Evolutionary conservation across 2,888 invertebrate species (phyloP).

Genomic region (Sympetrum striolatum): DNA sequence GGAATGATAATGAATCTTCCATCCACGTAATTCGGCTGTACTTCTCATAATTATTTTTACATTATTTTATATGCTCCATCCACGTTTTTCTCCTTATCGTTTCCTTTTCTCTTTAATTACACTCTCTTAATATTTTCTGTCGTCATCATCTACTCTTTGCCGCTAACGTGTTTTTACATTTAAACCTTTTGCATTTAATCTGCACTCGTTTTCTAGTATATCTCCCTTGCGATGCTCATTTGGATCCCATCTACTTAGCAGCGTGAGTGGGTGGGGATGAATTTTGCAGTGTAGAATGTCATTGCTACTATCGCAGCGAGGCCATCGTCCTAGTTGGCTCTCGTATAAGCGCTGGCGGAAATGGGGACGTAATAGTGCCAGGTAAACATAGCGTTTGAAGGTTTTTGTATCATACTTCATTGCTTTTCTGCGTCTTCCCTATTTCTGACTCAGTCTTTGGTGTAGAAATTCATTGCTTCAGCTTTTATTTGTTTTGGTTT

Average conservation of each 20-base stretch:
- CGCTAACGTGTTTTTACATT: not conserved
- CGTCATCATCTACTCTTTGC: not conserved
- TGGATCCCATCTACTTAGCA: not conserved
- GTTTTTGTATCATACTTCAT: not conserved
- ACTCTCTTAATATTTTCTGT: not conserved
- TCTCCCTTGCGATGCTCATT: not conserved
- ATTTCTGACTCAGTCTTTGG: not conserved
- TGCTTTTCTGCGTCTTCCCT: not conserved
- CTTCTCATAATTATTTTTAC: not conserved
- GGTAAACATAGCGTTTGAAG: constrained; percentile 5
- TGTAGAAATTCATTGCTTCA: not conserved
- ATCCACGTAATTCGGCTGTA: not conserved
- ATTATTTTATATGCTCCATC: not conserved
- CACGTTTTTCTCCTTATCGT: not conserved
- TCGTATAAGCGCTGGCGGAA: not conserved
- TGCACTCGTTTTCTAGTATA: not conserved
- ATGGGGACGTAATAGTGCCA: constrained; percentile 8
- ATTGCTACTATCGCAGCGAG: not conserved
- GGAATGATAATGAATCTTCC: not conserved
- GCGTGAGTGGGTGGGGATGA: not conserved
- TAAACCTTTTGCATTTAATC: not conserved
- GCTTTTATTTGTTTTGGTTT: not conserved
- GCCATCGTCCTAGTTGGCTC: constrained; percentile 31
- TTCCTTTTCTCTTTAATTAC: not conserved
- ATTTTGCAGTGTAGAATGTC: constrained; percentile 9